Evolutionary conservation across 2,113 vertebrate species (phyloP).

Genomic region (Leptosomus discolor): DNA sequence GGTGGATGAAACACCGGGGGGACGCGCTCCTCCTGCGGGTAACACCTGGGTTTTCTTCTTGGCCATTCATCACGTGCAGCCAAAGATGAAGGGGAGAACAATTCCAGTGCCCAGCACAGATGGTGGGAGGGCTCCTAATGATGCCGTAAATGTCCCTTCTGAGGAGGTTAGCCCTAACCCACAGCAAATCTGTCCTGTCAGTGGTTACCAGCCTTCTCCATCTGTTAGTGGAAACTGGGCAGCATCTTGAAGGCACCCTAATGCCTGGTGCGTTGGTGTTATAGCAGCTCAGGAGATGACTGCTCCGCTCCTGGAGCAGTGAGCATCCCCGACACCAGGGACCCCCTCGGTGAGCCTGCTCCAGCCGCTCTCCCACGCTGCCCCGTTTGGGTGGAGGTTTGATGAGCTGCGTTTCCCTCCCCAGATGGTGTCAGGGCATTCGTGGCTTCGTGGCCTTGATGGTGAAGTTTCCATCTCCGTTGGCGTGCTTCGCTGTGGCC

Average conservation of each 20-base stretch:
- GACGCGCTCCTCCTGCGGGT: neutral
- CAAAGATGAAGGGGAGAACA: neutral
- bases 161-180: neutral
- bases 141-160: neutral
- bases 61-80: neutral
- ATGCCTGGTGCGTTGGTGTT: rapidly evolving
- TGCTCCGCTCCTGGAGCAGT: neutral
- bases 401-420: neutral
- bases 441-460: neutral
- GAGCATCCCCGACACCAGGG: rapidly evolving
- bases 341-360: rapidly evolving
- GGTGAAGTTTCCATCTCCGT: neutral
- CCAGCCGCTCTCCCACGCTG: neutral
- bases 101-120: neutral
- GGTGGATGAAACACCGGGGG: neutral
- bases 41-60: neutral
- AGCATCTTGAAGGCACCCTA: neutral
- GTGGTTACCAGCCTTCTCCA: neutral
- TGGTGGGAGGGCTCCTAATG: neutral
- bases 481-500: neutral
- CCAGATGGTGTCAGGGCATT: neutral
- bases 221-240: neutral
- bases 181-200: neutral
- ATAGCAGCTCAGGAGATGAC: neutral
- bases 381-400: neutral